These are phyloP conservation scores for Leptarthrus brevirostris DNA, from an alignment of 2,888 invertebrate species.

Conservation along the genomic window DNA sequence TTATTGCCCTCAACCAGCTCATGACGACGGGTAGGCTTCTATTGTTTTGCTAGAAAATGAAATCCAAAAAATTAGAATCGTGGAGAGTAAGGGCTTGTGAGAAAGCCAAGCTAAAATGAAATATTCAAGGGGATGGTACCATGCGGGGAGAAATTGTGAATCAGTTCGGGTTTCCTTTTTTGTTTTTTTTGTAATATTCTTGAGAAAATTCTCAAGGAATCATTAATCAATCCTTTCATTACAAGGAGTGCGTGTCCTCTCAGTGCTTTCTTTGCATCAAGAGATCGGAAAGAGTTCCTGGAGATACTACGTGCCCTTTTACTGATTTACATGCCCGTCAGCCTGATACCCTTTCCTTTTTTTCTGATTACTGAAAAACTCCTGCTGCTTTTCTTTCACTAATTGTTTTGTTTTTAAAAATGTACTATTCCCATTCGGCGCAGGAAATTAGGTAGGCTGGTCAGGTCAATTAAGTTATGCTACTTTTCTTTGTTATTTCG, in stretches of 20 bases:
- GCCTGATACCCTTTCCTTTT: conserved; percentile 6
- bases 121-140: conserved; percentile 27
- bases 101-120: conserved; percentile 21
- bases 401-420: conserved; percentile 14
- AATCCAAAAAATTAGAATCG: conserved; percentile 20
- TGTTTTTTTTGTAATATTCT: conserved; percentile 16
- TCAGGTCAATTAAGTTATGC: background rate
- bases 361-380: conserved; percentile 7
- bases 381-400: conserved; percentile 2
- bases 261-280: conserved; percentile 22
- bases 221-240: conserved; percentile 49
- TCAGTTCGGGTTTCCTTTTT: conserved; percentile 25
- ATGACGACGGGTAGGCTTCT: conserved; percentile 9
- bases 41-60: conserved; percentile 26
- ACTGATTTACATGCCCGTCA: conserved; percentile 20
- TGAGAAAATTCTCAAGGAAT: conserved; percentile 21
- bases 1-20: background rate
- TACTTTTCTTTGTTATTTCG: too few species aligned
- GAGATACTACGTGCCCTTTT: conserved; percentile 31
- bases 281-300: conserved; percentile 6
- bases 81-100: background rate
- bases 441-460: too few species aligned
- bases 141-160: conserved; percentile 21
- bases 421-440: background rate
- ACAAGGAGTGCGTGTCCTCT: conserved; percentile 35